These are phyloP conservation scores for Geodia barretti DNA, from an alignment of 37 sponge, comb jelly and placozoan genomes.

Conservation along the genomic window DNA sequence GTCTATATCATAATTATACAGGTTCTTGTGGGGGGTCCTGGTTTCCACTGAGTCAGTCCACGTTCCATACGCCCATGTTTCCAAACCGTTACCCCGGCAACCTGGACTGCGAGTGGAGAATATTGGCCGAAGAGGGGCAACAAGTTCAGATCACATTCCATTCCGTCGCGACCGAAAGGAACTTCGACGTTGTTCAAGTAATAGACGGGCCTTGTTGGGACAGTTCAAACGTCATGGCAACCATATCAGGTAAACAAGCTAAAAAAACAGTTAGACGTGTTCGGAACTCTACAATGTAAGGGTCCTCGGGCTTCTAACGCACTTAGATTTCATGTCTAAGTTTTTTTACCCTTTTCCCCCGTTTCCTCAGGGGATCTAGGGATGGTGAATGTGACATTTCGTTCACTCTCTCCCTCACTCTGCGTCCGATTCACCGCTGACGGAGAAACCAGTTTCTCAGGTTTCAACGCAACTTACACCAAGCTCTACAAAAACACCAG, in stretches of 20 bases:
- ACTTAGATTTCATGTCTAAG: background rate
- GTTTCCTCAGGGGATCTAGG: constrained; percentile 19
- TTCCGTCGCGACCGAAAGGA: constrained; percentile 7
- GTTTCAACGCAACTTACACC: constrained; percentile 46
- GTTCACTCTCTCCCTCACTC: background rate
- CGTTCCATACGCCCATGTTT: constrained; percentile 33
- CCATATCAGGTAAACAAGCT: constrained; percentile 37
- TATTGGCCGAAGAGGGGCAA: background rate
- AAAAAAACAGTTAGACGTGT: too few species aligned
- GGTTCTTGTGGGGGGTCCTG: constrained; percentile 48
- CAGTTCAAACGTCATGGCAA: background rate
- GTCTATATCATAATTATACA: background rate
- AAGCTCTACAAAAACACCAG: constrained; percentile 41
- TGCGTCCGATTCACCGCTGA: constrained; percentile 15
- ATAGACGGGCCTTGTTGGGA: constrained; percentile 29
- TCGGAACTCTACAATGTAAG: too few species aligned
- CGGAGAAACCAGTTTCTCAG: background rate
- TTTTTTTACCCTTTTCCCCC: too few species aligned
- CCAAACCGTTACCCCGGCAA: constrained; percentile 39
- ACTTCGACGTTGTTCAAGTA: constrained; percentile 31
- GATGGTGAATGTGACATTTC: background rate
- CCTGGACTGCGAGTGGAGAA: constrained; percentile 41
- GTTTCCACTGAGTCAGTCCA: background rate
- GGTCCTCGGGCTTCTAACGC: background rate
- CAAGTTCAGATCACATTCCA: constrained; percentile 21